Base-by-base conservation (phyloP, 2,888 invertebrate genomes). In the Eilema griseolum region DNA sequence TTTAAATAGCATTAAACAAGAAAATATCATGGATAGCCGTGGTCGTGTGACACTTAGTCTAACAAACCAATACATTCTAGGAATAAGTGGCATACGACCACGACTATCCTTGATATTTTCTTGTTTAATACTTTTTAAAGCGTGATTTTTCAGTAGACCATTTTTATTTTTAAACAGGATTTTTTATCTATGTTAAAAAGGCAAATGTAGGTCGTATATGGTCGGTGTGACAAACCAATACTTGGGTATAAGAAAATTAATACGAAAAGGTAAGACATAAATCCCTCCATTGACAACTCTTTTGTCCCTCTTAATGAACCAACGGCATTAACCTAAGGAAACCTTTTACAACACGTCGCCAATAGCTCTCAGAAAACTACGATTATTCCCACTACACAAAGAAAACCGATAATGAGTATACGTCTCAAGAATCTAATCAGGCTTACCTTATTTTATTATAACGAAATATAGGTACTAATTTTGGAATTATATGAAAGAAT, bases 351-450 rank as follows among this genome's bases (percentile, higher is more conserved):
- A 52, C n/a, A 52, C 52, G 5, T n/a, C 52, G n/a, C 20, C 52
- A 52, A 52, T 52, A 52, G 52, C 52, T 52, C 52, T 52, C 3
- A 52, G 52, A n/a, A 52, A 52, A 52, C 20, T 52, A 8, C 52
- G n/a, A 52, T 52, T 52, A 52, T 52, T 52, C 52, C n/a, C 46
- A 46, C 52, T 52, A n/a, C 10, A n/a, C n/a, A 52, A 52, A 52
- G 52, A 52, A n/a, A 52, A 2, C n/a, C n/a, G n/a, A 52, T 52
- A 52, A 52, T 52, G 52, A 52, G 8, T 2, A n/a, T n/a, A n/a
- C n/a, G n/a, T 52, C n/a, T 52, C n/a, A 52, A 52, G 52, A 52
- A 52, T 52, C 52, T 52, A 52, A 52, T 52, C 52, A 52, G 52
- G 20, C 52, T 52, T n/a, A n/a, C n/a, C 52, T 52, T n/a, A 52